Evolutionary conservation across 2,888 invertebrate genomes (phyloP).

Genomic region (Xylota sylvarum): DNA sequence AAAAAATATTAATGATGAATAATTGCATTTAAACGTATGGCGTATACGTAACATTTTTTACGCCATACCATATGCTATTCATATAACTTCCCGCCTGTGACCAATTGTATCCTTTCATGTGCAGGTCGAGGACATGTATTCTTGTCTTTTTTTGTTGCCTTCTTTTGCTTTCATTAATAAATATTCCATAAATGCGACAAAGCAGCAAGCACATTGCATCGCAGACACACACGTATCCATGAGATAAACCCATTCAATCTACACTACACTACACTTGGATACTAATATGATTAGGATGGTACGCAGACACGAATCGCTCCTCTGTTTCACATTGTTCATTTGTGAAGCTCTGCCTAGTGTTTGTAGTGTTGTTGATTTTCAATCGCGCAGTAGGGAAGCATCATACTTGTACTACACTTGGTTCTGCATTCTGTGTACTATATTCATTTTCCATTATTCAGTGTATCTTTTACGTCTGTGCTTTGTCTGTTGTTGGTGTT

Average conservation of each 20-base stretch:
- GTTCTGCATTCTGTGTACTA: slow-evolving; percentile 23
- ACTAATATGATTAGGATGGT: slow-evolving; percentile 55
- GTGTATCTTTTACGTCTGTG: slow-evolving; percentile 20
- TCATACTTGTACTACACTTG: slow-evolving; percentile 15
- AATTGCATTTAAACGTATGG: slow-evolving; percentile 17
- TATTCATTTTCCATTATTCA: slow-evolving; percentile 10
- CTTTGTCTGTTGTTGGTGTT: slow-evolving; percentile 17
- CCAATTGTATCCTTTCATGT: slow-evolving; percentile 35
- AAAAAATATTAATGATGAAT: neutral
- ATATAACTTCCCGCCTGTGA: slow-evolving; percentile 37
- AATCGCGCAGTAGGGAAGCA: slow-evolving; percentile 53
- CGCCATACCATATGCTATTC: neutral
- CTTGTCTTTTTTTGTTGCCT: neutral
- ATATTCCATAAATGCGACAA: slow-evolving; percentile 22
- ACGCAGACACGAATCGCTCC: slow-evolving; percentile 37
- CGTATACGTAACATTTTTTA: slow-evolving; percentile 53
- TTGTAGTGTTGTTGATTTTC: slow-evolving; percentile 38
- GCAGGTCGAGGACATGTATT: slow-evolving; percentile 52
- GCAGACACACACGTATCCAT: slow-evolving; percentile 28
- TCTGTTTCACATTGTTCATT: slow-evolving; percentile 45
- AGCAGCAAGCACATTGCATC: slow-evolving; percentile 32
- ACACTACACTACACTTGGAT: slow-evolving; percentile 15
- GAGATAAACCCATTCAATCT: slow-evolving; percentile 34
- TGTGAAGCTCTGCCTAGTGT: slow-evolving; percentile 3
- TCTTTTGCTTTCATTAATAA: slow-evolving; percentile 33